Conservation (phyloP, 2,888 invertebrate genomes). For the Phyllotreta cruciferae region DNA sequence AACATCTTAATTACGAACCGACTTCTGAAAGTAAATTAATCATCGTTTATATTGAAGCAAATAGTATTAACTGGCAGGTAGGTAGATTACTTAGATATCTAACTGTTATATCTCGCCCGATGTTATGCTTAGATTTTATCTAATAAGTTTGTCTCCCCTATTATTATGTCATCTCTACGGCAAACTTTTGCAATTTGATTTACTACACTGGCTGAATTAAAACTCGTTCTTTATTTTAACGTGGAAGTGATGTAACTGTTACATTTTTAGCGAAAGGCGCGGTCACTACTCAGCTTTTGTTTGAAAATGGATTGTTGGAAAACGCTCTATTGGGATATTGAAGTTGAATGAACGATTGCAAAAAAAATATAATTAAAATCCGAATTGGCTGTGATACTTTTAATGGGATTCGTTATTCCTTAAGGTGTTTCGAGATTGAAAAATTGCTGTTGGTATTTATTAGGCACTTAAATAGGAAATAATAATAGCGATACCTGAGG, state of each 20-base stretch:
- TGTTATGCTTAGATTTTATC: constrained; percentile 1
- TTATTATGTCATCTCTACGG: constrained; percentile 12
- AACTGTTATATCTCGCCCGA: too few species aligned
- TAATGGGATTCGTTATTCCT: too few species aligned
- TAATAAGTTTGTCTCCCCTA: not conserved
- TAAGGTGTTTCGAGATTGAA: not conserved
- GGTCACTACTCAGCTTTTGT: constrained; percentile 12
- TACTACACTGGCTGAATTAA: constrained; percentile 1
- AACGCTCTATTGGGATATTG: not conserved
- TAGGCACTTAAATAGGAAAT: not conserved
- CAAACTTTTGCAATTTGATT: constrained; percentile 12
- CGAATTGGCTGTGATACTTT: too few species aligned
- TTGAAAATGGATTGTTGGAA: constrained; percentile 2
- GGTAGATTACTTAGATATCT: too few species aligned
- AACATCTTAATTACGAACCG: too few species aligned
- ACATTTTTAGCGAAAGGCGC: constrained; percentile 14
- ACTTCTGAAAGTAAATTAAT: too few species aligned
- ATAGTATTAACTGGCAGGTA: too few species aligned
- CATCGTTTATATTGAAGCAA: too few species aligned
- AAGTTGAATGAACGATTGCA: constrained; percentile 4
- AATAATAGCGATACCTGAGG: too few species aligned
- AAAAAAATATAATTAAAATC: not conserved
- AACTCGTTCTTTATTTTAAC: constrained; percentile 13
- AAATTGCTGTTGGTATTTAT: constrained; percentile 2
- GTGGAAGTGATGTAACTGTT: constrained; percentile 5